Evolutionary conservation across 1,140 invertebrate genomes (phyloP).

Genomic region (Brachystomella parvula): DNA sequence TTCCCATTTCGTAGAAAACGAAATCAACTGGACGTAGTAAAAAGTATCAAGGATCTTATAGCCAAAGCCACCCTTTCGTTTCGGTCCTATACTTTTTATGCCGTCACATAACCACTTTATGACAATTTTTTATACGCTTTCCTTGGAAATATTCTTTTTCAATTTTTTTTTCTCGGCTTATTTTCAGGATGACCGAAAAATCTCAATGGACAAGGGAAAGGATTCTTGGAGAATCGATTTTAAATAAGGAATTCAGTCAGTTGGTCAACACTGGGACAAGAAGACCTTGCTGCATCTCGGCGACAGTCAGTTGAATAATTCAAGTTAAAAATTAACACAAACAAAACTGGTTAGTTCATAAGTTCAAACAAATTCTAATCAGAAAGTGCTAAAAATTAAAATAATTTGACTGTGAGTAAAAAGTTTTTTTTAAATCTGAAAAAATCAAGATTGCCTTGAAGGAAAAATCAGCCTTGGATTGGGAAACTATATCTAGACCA

Average conservation of each 20-base stretch:
- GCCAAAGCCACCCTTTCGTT: no score
- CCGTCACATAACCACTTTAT: constrained; percentile 3
- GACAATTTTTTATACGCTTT: constrained; percentile 9
- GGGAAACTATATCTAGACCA: background rate
- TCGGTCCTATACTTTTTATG: background rate
- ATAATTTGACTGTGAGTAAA: no score
- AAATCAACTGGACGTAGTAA: background rate
- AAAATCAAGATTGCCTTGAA: no score
- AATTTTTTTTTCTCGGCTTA: constrained; percentile 8
- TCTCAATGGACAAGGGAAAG: no score
- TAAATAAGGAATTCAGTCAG: background rate
- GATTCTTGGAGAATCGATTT: background rate
- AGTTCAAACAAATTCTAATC: no score
- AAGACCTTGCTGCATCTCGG: background rate
- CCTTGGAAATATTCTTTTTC: no score
- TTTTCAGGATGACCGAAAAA: background rate
- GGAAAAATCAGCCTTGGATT: no score
- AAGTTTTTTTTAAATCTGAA: no score
- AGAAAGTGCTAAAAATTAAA: no score
- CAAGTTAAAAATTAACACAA: background rate
- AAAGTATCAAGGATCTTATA: background rate
- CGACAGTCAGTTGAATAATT: background rate
- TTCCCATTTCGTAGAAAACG: background rate
- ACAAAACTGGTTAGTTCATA: background rate
- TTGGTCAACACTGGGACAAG: background rate